Evolutionary conservation across 1,140 invertebrate genomes (phyloP).

Genomic region (Globodera rostochiensis): DNA sequence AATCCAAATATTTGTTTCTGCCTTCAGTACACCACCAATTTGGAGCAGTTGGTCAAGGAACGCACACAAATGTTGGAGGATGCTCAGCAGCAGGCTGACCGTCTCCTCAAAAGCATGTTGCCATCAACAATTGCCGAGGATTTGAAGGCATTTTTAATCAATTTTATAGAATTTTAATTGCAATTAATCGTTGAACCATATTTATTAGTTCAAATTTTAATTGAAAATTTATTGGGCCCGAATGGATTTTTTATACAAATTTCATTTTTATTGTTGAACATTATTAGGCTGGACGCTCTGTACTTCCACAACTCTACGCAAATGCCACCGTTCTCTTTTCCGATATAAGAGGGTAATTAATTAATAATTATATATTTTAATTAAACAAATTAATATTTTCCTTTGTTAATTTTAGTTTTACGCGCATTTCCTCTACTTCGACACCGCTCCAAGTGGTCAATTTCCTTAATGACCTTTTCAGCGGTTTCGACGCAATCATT

Average conservation of each 20-base stretch:
- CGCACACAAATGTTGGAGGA: conserved; percentile 62
- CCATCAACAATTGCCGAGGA: conserved; percentile 66
- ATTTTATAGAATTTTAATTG: too few relatives aligned
- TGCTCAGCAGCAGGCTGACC: conserved; percentile 64
- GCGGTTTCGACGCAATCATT: conserved; percentile 64
- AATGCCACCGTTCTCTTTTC: conserved; percentile 67
- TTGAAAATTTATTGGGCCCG: too few relatives aligned
- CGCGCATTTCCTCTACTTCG: conserved; percentile 61
- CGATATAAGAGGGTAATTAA: conserved; percentile 60
- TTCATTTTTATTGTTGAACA: too few relatives aligned
- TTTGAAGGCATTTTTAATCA: conserved; percentile 61
- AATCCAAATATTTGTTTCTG: too few relatives aligned
- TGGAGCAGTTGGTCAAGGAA: conserved; percentile 56
- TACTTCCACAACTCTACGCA: conserved; percentile 66
- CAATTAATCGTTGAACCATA: too few relatives aligned
- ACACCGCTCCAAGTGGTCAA: conserved; percentile 64
- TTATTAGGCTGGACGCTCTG: conserved; percentile 62
- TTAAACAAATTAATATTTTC: not conserved
- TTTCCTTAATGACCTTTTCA: conserved; percentile 64
- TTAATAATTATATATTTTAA: conserved; percentile 29
- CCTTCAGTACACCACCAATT: conserved; percentile 59
- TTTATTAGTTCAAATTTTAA: too few relatives aligned
- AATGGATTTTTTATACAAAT: too few relatives aligned
- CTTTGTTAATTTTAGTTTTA: conserved; percentile 45
- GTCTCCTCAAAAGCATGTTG: conserved; percentile 63